Evolutionary conservation across 2,888 invertebrate species (phyloP).

Genomic region (Scelioninae gen. 1): DNA sequence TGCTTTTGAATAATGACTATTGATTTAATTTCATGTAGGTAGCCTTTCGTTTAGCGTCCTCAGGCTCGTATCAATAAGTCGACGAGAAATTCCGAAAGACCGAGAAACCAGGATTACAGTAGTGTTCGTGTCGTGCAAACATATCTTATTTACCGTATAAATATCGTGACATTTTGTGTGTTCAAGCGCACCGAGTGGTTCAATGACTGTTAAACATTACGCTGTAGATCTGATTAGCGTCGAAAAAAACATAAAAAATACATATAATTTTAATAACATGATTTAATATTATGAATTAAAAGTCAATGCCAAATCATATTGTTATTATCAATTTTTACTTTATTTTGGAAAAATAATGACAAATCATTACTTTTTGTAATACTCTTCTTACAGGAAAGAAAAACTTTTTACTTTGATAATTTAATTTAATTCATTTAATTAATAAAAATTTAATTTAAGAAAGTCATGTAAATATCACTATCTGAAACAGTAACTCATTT

Average conservation of each 20-base stretch:
- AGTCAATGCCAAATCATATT: too few species aligned
- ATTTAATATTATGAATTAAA: too few species aligned
- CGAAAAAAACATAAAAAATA: slow-evolving; percentile 18
- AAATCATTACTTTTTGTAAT: too few species aligned
- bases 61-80: slow-evolving; percentile 58
- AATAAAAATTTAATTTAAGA: too few species aligned
- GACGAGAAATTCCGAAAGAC: slow-evolving; percentile 60
- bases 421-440: too few species aligned
- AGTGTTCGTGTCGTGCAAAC: slow-evolving; percentile 67
- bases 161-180: slow-evolving; percentile 66
- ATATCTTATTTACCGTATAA: slow-evolving; percentile 67
- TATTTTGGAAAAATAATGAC: too few species aligned
- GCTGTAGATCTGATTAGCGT: slow-evolving; percentile 40
- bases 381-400: too few species aligned
- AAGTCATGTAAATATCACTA: too few species aligned
- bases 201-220: slow-evolving; percentile 66
- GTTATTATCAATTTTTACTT: too few species aligned
- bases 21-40: slow-evolving; percentile 67
- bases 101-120: slow-evolving; percentile 59
- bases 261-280: too few species aligned
- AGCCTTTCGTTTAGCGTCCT: slow-evolving; percentile 46
- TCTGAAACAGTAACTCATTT: too few species aligned
- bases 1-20: slow-evolving; percentile 66
- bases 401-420: too few species aligned
- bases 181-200: slow-evolving; percentile 65